A percentile compares a stretch with the other conserved stretches of the same genome.
Evolutionary conservation across 2,888 invertebrate genomes (phyloP).

Genomic region (Phengaris alcon): DNA sequence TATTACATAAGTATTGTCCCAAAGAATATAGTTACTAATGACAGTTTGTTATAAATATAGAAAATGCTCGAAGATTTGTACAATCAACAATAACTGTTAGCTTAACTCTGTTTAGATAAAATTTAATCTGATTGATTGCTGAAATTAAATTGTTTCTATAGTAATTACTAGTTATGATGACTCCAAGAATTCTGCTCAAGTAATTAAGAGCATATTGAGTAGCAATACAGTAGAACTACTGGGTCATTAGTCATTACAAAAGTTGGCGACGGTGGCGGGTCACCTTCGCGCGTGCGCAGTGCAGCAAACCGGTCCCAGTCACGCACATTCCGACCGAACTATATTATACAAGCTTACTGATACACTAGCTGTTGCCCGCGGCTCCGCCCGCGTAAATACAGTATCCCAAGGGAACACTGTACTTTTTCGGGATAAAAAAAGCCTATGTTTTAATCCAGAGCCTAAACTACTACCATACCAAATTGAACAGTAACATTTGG

Average conservation of each 20-base stretch:
- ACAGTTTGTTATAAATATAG: background rate
- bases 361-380: too few relatives aligned
- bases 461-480: too few relatives aligned
- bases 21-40: background rate
- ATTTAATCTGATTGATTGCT: too few relatives aligned
- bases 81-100: too few relatives aligned
- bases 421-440: too few relatives aligned
- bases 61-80: too few relatives aligned
- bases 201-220: conserved; percentile 4
- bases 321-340: conserved; percentile 3
- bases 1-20: background rate
- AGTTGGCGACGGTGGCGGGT: background rate
- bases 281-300: conserved; percentile 3
- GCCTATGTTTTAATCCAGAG: too few relatives aligned
- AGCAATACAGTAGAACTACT: background rate
- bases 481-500: too few relatives aligned
- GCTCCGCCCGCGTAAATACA: too few relatives aligned
- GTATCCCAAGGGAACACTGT: too few relatives aligned
- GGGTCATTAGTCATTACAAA: conserved; percentile 9
- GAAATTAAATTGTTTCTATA: background rate
- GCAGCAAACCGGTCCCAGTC: conserved; percentile 3
- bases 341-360: too few relatives aligned
- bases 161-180: background rate
- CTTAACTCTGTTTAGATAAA: too few relatives aligned
- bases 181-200: background rate